A percentile compares a stretch with the other conserved stretches of the same genome.
phyloP scores from a whole-genome alignment of 1,140 invertebrate genomes.

The Drosophila setifemur region DNA sequence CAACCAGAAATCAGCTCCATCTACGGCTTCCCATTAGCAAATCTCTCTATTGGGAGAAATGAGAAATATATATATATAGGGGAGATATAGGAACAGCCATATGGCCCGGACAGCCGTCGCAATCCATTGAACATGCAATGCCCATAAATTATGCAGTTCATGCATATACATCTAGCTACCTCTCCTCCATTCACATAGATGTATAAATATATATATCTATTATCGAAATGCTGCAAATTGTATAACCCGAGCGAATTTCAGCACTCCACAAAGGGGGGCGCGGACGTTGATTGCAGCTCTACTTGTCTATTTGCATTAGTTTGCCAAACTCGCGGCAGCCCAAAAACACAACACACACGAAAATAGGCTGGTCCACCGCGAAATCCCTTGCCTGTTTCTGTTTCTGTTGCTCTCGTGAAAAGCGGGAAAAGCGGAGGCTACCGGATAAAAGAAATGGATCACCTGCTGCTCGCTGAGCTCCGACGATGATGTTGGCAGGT shows the following conservation, averaged over 20 bases:
- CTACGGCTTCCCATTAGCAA: background rate
- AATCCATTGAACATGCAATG: conserved; percentile 78
- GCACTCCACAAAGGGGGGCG: conserved; percentile 14
- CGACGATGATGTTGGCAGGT: conserved; percentile 62
- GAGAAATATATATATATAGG: background rate
- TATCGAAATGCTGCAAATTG: conserved; percentile 73
- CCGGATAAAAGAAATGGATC: conserved; percentile 81
- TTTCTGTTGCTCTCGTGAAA: background rate
- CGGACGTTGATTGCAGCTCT: conserved; percentile 37
- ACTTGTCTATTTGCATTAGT: conserved; percentile 77
- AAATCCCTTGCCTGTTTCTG: conserved; percentile 23
- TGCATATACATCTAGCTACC: conserved; percentile 50
- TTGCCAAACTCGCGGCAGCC: conserved; percentile 59
- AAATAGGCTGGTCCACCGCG: conserved; percentile 52
- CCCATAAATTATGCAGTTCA: conserved; percentile 77
- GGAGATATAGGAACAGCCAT: conserved; percentile 48
- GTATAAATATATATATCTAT: conserved; percentile 64
- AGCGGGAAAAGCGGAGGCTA: conserved; percentile 42
- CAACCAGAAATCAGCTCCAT: conserved; percentile 12
- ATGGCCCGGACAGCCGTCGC: conserved; percentile 63
- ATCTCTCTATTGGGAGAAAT: background rate
- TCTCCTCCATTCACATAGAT: conserved; percentile 15
- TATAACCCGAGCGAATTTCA: conserved; percentile 51
- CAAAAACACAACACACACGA: conserved; percentile 26
- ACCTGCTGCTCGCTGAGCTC: conserved; percentile 66